Percentiles rank a stretch among this genome's conserved stretches.
Conservation (phyloP, 2,888 invertebrate genomes). For the Hyposoter dolosus region DNA sequence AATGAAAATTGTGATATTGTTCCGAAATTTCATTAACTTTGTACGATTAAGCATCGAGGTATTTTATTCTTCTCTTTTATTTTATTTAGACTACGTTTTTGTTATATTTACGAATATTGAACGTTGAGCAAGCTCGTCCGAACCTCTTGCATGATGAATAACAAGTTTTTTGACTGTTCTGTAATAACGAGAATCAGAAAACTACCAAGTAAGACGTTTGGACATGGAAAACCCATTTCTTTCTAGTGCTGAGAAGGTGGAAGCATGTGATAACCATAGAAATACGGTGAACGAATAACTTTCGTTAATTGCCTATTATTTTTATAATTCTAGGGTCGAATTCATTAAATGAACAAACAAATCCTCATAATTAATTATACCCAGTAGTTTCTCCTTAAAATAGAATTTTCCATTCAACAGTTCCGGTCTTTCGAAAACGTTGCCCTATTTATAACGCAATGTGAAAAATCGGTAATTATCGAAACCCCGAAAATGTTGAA, state of each 20-base stretch:
- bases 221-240: not conserved
- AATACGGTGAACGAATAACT: not conserved
- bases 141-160: not conserved
- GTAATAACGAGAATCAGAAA: not conserved
- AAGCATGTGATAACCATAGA: slow-evolving; percentile 4
- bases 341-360: not conserved
- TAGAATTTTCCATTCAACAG: not conserved
- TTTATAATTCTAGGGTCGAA: not conserved
- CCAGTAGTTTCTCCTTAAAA: not conserved
- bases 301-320: not conserved
- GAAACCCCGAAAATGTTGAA: too few relatives aligned
- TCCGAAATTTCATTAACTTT: not conserved
- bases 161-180: not conserved
- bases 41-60: not conserved
- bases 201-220: not conserved
- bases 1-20: not conserved
- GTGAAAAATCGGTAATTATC: not conserved
- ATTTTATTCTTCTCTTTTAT: not conserved
- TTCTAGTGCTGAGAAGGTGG: not conserved
- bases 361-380: not conserved
- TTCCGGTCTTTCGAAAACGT: not conserved
- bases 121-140: not conserved
- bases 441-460: not conserved
- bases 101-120: not conserved
- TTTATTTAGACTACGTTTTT: not conserved